Evolutionary conservation across 2,797 vertebrate genomes (phyloP).

Genomic region (Cynopterus sphinx): DNA sequence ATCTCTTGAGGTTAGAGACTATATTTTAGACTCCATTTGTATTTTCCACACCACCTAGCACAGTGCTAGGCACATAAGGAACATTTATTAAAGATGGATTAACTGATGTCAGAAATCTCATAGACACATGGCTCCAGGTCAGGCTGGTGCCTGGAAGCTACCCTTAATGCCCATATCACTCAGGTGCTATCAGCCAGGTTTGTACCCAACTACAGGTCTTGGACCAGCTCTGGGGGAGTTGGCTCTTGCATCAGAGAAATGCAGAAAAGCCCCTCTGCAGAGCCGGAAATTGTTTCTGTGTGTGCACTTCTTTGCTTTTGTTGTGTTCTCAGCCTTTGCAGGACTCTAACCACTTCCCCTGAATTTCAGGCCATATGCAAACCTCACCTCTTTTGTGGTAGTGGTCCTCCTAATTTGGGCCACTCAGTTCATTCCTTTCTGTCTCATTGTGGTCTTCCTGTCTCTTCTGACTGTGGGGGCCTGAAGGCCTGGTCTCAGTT

Average conservation of each 20-base stretch:
- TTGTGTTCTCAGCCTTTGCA: slow-evolving; percentile 38
- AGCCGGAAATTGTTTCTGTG: slow-evolving; percentile 23
- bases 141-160: background rate
- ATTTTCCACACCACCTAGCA: background rate
- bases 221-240: background rate
- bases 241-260: background rate
- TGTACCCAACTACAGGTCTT: background rate
- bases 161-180: background rate
- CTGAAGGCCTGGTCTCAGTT: background rate
- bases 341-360: slow-evolving; percentile 77
- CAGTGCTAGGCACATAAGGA: background rate
- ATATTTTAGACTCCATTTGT: background rate
- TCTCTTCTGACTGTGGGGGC: slow-evolving; percentile 11
- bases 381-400: slow-evolving; percentile 48
- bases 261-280: background rate
- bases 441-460: slow-evolving; percentile 49
- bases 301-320: background rate
- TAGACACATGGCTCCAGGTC: background rate
- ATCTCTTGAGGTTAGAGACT: background rate
- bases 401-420: slow-evolving; percentile 49
- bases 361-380: slow-evolving; percentile 39
- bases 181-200: background rate
- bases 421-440: slow-evolving; percentile 61
- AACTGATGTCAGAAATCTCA: background rate
- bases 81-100: background rate